These are phyloP conservation scores for Proterorhinus semilunaris DNA, from an alignment of 2,113 vertebrate genomes.

Conservation along the genomic window DNA sequence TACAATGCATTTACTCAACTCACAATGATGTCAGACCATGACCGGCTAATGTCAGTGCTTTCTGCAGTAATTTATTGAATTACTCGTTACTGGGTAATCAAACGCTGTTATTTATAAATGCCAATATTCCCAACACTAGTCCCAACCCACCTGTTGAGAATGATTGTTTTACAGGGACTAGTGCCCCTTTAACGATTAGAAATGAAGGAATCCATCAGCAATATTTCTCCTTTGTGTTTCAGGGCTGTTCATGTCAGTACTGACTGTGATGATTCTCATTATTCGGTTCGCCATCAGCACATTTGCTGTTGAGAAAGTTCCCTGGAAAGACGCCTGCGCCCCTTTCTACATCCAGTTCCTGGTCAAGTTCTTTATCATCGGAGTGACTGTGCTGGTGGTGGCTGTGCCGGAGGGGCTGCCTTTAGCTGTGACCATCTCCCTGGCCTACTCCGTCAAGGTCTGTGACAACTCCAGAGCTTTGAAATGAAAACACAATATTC, in stretches of 20 bases:
- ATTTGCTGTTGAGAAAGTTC: constrained; percentile 89
- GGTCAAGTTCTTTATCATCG: constrained; percentile 99
- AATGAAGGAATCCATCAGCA: too few relatives aligned
- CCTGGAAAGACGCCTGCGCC: constrained; percentile 85
- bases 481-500: too few relatives aligned
- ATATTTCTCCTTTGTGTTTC: constrained; percentile 7
- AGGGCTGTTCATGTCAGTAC: constrained; percentile 94
- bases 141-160: too few relatives aligned
- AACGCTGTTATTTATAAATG: too few relatives aligned
- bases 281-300: constrained; percentile 91
- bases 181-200: too few relatives aligned
- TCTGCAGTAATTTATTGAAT: too few relatives aligned
- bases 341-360: constrained; percentile 95
- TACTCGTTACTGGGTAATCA: too few relatives aligned
- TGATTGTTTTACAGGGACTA: too few relatives aligned
- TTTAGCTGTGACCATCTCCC: constrained; percentile 95
- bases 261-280: constrained; percentile 95
- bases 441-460: constrained; percentile 98
- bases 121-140: too few relatives aligned
- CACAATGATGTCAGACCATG: too few relatives aligned
- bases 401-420: constrained; percentile 98
- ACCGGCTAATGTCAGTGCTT: too few relatives aligned
- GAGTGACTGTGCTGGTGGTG: constrained; percentile 96
- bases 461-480: not conserved
- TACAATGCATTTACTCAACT: too few relatives aligned